phyloP scores from a whole-genome alignment of 1,140 invertebrate species.

The Drosophila simulans region DNA sequence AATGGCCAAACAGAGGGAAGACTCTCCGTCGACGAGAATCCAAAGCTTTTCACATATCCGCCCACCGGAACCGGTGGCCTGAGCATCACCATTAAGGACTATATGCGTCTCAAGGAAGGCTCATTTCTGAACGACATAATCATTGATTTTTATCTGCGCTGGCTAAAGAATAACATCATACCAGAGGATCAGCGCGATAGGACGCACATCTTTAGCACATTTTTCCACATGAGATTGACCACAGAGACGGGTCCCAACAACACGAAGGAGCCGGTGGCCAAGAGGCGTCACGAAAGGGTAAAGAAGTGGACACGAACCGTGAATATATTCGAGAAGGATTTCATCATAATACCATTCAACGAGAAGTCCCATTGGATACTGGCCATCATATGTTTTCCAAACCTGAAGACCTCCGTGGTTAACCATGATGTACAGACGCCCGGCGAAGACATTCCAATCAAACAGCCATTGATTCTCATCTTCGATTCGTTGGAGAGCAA shows the following conservation, averaged over 20 bases:
- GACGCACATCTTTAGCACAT: conserved; percentile 97
- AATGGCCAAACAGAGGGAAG: neutral
- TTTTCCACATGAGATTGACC: conserved; percentile 97
- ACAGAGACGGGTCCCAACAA: conserved; percentile 86
- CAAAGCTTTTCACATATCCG: conserved; percentile 88
- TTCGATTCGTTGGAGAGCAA: conserved; percentile 95
- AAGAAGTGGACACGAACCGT: conserved; percentile 98
- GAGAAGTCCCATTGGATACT: conserved; percentile 99
- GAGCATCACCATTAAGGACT: conserved; percentile 95
- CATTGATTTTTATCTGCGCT: conserved; percentile 98
- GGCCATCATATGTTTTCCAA: conserved; percentile 97
- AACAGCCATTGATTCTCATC: conserved; percentile 94
- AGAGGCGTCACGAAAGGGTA: conserved; percentile 94
- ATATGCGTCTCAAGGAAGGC: conserved; percentile 94
- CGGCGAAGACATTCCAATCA: conserved; percentile 3
- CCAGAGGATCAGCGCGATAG: conserved; percentile 90
- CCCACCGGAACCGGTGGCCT: conserved; percentile 91
- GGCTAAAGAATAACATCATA: conserved; percentile 91
- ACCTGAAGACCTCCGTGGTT: conserved; percentile 84
- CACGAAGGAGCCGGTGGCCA: conserved; percentile 88
- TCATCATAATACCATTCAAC: conserved; percentile 98
- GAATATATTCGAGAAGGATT: conserved; percentile 98
- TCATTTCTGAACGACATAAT: conserved; percentile 99
- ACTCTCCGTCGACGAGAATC: conserved; percentile 83
- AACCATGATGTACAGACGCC: conserved; percentile 83